These are phyloP conservation scores for Harpalus rufipes DNA, from an alignment of 2,888 invertebrate genomes.

Conservation along the genomic window DNA sequence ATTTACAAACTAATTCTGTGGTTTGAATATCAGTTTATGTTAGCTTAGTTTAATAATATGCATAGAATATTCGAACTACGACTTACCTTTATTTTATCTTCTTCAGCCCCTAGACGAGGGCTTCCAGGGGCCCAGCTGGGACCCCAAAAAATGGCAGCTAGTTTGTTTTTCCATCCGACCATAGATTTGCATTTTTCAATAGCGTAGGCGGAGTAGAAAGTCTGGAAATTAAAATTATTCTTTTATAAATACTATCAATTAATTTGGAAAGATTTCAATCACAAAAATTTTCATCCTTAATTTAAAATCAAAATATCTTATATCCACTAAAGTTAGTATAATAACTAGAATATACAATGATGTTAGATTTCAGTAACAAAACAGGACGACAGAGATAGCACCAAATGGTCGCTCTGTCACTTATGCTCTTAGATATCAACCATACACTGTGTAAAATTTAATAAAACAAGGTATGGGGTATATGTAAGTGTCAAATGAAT, in stretches of 20 bases:
- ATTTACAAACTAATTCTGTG: constrained; percentile 11
- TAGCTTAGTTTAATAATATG: constrained; percentile 36
- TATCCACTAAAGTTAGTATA: no score
- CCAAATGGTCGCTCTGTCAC: no score
- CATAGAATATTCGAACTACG: constrained; percentile 54
- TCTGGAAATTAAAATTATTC: constrained; percentile 77
- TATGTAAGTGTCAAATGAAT: no score
- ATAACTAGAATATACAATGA: no score
- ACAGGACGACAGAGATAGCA: no score
- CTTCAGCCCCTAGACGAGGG: constrained; percentile 86
- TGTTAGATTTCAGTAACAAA: no score
- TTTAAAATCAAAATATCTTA: no score
- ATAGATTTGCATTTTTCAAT: constrained; percentile 81
- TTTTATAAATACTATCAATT: background rate
- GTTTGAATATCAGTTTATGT: constrained; percentile 1
- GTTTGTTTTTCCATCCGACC: constrained; percentile 81
- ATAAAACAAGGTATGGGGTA: no score
- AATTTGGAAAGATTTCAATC: no score
- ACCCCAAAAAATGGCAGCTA: constrained; percentile 88
- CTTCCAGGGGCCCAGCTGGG: constrained; percentile 93
- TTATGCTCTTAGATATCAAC: no score
- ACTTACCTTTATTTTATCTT: constrained; percentile 87
- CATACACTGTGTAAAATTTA: no score
- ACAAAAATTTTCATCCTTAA: no score
- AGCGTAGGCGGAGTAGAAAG: constrained; percentile 87